Percentiles rank a stretch among this genome's conserved stretches.
Conservation (phyloP, 1,140 invertebrate species). For the Drosophila prosaltans region DNA sequence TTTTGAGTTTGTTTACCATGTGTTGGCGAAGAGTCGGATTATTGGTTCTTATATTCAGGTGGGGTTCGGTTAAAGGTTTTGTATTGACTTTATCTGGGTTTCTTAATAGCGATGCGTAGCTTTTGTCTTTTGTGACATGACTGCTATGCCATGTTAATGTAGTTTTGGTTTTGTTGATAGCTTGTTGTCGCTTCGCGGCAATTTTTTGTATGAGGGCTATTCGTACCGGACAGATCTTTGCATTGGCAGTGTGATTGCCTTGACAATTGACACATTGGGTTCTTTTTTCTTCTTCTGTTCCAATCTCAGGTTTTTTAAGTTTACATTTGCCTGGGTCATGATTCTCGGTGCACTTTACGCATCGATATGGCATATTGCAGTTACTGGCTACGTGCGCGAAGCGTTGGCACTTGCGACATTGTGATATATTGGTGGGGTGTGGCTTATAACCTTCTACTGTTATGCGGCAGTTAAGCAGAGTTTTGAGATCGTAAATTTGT, state of each 20-base stretch:
- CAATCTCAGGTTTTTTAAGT: background rate
- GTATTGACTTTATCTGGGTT: background rate
- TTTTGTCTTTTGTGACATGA: background rate
- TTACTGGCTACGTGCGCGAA: background rate
- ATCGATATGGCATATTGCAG: constrained; percentile 17
- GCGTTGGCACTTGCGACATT: background rate
- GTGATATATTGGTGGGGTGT: background rate
- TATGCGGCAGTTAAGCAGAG: background rate
- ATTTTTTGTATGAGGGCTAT: background rate
- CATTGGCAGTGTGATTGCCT: constrained; percentile 8
- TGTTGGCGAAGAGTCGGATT: background rate
- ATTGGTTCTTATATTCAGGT: background rate
- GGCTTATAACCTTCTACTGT: background rate
- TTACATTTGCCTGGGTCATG: background rate
- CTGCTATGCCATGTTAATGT: background rate
- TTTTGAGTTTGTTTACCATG: background rate
- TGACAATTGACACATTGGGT: background rate
- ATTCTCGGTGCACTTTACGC: constrained; percentile 15
- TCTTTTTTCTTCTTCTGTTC: no score
- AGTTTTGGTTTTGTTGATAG: no score
- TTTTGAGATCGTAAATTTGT: background rate
- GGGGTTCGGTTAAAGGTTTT: background rate
- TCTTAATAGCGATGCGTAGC: background rate
- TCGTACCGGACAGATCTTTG: background rate
- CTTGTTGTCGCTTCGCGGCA: background rate